phyloP scores from a whole-genome alignment of 2,888 invertebrate genomes.

The Cacoxenus indagator region DNA sequence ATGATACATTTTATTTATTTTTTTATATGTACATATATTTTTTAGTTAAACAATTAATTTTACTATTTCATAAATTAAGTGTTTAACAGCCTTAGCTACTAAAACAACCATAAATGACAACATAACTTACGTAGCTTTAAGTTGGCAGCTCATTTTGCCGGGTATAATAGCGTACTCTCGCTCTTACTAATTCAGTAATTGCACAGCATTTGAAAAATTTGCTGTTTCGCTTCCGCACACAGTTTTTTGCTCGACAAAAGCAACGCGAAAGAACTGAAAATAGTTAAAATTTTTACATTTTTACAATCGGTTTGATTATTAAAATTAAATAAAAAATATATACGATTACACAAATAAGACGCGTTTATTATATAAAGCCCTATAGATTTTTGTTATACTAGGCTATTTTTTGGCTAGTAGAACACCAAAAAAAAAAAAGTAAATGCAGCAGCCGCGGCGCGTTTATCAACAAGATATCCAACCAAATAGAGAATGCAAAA shows the following conservation, averaged over 20 bases:
- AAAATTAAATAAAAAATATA: no score
- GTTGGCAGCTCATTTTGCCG: background rate
- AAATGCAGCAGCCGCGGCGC: constrained; percentile 34
- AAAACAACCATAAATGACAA: no score
- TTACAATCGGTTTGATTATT: background rate
- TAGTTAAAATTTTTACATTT: background rate
- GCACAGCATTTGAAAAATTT: background rate
- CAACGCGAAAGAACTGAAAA: constrained; percentile 10
- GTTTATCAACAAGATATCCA: constrained; percentile 12
- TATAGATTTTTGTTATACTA: no score
- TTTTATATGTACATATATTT: no score
- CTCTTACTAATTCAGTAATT: background rate
- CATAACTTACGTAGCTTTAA: background rate
- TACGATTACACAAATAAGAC: no score
- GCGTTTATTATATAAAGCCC: no score
- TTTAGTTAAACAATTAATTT: no score
- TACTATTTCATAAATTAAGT: no score
- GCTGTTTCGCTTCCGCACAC: background rate
- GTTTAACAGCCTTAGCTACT: no score
- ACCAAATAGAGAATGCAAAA: constrained; percentile 5
- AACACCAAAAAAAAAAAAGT: constrained; percentile 32
- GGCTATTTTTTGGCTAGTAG: background rate
- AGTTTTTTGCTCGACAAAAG: constrained; percentile 3
- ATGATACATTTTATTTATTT: no score
- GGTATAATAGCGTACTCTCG: background rate